Evolutionary conservation across 2,888 invertebrate genomes (phyloP).

Genomic region (Zaprionus lineosus): DNA sequence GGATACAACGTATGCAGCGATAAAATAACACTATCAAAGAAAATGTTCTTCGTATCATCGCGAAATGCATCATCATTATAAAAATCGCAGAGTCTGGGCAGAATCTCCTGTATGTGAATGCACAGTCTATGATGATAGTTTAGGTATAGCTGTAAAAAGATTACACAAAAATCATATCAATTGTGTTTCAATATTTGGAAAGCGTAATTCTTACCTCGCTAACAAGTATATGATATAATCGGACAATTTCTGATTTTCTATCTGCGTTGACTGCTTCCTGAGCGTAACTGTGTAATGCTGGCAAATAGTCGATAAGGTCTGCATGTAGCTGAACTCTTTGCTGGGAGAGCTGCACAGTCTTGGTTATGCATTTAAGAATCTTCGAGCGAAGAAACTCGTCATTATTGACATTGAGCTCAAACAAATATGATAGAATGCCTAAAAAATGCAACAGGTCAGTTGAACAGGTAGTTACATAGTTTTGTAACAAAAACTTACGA

Average conservation of each 20-base stretch:
- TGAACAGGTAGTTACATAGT: too few relatives aligned
- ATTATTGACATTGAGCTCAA: conserved; percentile 62
- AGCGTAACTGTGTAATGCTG: conserved; percentile 57
- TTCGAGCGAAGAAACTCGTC: conserved; percentile 61
- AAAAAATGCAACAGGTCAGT: neutral
- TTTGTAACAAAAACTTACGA: conserved; percentile 54
- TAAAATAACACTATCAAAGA: conserved; percentile 64
- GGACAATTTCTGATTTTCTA: conserved; percentile 71
- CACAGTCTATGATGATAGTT: conserved; percentile 76
- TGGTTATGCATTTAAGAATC: conserved; percentile 71
- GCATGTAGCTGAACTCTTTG: conserved; percentile 72
- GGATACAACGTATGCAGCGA: conserved; percentile 76
- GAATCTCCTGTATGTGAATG: conserved; percentile 66
- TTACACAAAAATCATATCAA: neutral
- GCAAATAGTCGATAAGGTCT: conserved; percentile 76
- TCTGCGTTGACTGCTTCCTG: conserved; percentile 47
- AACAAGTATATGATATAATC: conserved; percentile 69
- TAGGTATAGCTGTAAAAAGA: conserved; percentile 61
- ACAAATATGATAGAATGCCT: conserved; percentile 78
- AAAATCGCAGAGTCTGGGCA: conserved; percentile 72
- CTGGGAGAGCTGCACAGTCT: conserved; percentile 70
- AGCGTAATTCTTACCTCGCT: conserved; percentile 69
- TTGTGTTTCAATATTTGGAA: neutral
- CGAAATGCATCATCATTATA: conserved; percentile 71
- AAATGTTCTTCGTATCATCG: conserved; percentile 65